Base-by-base conservation (phyloP, 2,797 vertebrate genomes). In the Sebastiscus albofasciatus region DNA sequence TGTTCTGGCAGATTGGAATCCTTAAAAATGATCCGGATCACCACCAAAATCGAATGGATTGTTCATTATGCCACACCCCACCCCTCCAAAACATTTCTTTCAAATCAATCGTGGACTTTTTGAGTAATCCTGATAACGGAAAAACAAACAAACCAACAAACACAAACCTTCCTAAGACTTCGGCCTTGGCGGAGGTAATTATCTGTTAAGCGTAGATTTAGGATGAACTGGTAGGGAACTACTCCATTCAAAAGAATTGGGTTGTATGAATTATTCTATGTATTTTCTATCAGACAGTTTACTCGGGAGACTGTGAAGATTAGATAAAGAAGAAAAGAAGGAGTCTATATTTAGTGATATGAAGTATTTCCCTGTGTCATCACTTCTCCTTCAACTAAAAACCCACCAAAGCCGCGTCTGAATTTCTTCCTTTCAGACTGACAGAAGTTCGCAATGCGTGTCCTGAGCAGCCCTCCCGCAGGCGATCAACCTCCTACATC, bases 401-500 rank as follows among this genome's bases (percentile, higher is more conserved):
- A 29, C n/a, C 39, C 31, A 72, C 4, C 18, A 72, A 31, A 22
- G 4, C 55, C 4, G 27, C 46, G 20, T 69, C 39, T 72, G 75
- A 54, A 18, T 39, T 4, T 80, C 26, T 39, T 55, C 31, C 26
- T 6, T 75, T 70, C 42, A 31, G 26, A 73, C 52, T 65, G 22
- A 64, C 49, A 72, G 74, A 61, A 67, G 62, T 72, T 81, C 80
- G 59, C 7, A 69, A 75, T 29, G 26, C 5, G 6, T 69, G 22
- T 80, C 59, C 74, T 75, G 22, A 67, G 74, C 68, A 78, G 26
- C 33, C 13, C 13, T 61, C 71, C 80, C 66, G 39, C 65, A 74
- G 77, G 75, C 77, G 56, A 65, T 76, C 74, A 70, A 62, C 76
- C 62, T 72, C 67, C 73, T 54, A 52, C 71, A 79, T 84, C 67